Percentiles rank a stretch among this genome's conserved stretches.
These are phyloP conservation scores for Crotalus horridus DNA, from an alignment of 2,113 vertebrate species.

Conservation along the genomic window DNA sequence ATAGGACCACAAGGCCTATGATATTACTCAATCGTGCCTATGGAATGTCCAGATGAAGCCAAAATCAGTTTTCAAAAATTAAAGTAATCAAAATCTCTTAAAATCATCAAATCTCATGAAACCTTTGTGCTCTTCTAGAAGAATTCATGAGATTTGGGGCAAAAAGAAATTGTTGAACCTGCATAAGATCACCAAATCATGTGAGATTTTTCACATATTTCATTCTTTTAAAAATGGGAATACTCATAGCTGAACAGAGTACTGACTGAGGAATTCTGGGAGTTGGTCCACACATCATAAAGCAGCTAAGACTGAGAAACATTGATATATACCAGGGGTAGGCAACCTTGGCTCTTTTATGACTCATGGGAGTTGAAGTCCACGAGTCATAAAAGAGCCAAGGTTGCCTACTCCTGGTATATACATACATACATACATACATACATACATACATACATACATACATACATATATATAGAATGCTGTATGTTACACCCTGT, in stretches of 20 bases:
- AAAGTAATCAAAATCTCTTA: background rate
- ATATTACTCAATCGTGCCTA: background rate
- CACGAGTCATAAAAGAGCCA: too few relatives aligned
- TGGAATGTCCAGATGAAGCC: background rate
- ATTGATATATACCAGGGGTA: too few relatives aligned
- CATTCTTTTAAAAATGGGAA: background rate
- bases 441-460: too few relatives aligned
- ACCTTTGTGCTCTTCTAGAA: background rate
- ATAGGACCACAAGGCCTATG: background rate
- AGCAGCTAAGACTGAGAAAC: background rate
- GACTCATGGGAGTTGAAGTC: too few relatives aligned
- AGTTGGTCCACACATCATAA: background rate
- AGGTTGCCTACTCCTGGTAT: too few relatives aligned
- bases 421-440: too few relatives aligned
- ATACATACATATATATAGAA: too few relatives aligned
- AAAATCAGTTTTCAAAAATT: background rate
- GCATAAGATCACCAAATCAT: background rate
- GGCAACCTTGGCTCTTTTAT: too few relatives aligned
- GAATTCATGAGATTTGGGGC: background rate
- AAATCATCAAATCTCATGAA: background rate
- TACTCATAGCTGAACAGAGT: background rate
- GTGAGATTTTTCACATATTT: background rate
- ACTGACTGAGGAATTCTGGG: background rate
- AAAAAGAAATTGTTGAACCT: too few relatives aligned
- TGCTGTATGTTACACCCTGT: too few relatives aligned